phyloP scores from a whole-genome alignment of 1,140 invertebrate species.

The Orussus abietinus region DNA sequence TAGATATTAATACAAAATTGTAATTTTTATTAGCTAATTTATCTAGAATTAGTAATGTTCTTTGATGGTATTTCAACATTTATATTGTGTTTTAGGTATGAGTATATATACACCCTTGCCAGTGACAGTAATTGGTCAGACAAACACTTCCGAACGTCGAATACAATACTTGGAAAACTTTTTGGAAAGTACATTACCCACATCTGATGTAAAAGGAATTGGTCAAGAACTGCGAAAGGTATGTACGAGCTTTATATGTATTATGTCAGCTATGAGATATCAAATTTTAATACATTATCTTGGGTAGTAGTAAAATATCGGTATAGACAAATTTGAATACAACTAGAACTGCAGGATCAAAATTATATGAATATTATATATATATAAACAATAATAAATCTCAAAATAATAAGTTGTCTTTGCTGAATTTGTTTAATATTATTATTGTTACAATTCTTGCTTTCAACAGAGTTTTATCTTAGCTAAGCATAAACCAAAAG shows the following conservation, averaged over 20 bases:
- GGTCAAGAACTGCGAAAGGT: conserved; percentile 43
- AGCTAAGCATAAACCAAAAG: conserved; percentile 49
- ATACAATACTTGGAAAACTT: conserved; percentile 38
- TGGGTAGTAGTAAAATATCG: not conserved
- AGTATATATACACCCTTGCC: conserved; percentile 37
- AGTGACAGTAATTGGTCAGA: conserved; percentile 22
- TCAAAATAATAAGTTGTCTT: not conserved
- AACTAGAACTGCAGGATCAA: conserved; percentile 6
- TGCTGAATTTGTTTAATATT: conserved; percentile 5
- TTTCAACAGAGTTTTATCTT: conserved; percentile 39
- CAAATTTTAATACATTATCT: too few relatives aligned
- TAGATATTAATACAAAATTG: too few relatives aligned
- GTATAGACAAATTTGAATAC: not conserved
- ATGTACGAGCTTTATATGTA: conserved; percentile 15
- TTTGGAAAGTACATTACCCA: conserved; percentile 36
- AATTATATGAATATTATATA: not conserved
- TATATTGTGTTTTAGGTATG: conserved; percentile 14
- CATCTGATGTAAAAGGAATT: conserved; percentile 33
- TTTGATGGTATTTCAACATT: too few relatives aligned
- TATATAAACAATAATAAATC: conserved; percentile 6
- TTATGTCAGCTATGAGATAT: too few relatives aligned
- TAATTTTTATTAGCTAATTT: too few relatives aligned
- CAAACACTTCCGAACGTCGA: conserved; percentile 33
- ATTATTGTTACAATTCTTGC: conserved; percentile 11
- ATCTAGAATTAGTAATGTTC: too few relatives aligned